Base-by-base conservation (phyloP, 2,113 vertebrate genomes). In the Callionymus lyra region DNA sequence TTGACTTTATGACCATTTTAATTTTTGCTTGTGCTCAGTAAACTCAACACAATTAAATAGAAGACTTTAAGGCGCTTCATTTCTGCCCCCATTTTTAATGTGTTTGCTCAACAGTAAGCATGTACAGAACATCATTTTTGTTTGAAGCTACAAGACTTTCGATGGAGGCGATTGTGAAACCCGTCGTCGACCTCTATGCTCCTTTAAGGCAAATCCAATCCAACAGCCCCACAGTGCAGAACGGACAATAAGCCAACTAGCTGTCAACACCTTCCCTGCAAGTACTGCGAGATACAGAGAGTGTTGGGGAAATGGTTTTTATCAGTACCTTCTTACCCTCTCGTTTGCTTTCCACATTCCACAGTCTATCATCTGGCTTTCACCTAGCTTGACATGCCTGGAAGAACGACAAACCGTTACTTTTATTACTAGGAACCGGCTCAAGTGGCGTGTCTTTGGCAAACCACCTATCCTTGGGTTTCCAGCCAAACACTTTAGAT, bases 61-160 rank as follows among this genome's bases (percentile, higher is more conserved):
- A 5, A 27, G 8, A 27, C 21, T 8, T 8, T 27, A 27, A 27
- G n/a, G n/a, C 21, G 4, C 53, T 72, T 41, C 79, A 84, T 84
- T 85, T 86, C 82, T 86, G 83, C 68, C 80, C 68, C 61, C 74
- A 63, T 82, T 85, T 82, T 82, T 71, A 82, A 87, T 73, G 79
- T 82, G 84, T 84, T 83, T 84, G n/a, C n/a, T n/a, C n/a, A n/a
- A n/a, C 82, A 76, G 72, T 64, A 59, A 68, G 71, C 66, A 68
- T 73, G 59, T 60, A 63, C 15, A 44, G 63, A 69, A 49, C 54
- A 63, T 57, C 19, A 33, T 70, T 59, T 64, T 54, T n/a, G n/a
- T n/a, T n/a, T n/a, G n/a, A n/a, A n/a, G n/a, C n/a, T n/a, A n/a
- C n/a, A n/a, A n/a, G n/a, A 85, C 76, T 69, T 69, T 69, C 79